Base-by-base conservation (phyloP, 2,113 vertebrate species). In the Turnix velox region DNA sequence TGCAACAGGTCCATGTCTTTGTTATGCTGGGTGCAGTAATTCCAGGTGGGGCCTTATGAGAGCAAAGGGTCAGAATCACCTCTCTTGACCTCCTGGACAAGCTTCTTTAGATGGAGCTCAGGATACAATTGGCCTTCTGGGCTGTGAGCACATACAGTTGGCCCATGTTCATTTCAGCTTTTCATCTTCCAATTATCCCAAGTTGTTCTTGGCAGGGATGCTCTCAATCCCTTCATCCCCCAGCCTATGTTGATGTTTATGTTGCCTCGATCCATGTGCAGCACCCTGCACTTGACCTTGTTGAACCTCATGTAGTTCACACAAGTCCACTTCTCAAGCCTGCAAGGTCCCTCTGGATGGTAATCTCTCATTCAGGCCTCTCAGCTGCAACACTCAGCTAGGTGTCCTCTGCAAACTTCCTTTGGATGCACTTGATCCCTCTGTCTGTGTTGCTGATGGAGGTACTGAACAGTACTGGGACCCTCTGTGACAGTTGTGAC, bases 91-190 rank as follows among this genome's bases (percentile, higher is more conserved):
- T 62, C 8, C 18, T 77, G 33, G 10, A 12, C 20, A 11, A 0
- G 0, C 10, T 73, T 7, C 54, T 68, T 23, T 24, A 7, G 28
- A 11, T 45, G 66, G 55, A 68, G 49, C 9, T 31, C 39, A 43
- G 39, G 27, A 52, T 14, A 7, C 0, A 0, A 31, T 33, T 31
- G 43, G 31, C 22, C 4, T 37, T n/a, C 57, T 49, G 72, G 63
- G 22, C 65, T 85, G 14, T 0, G 0, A 22, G n/a, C 2, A 3
- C 45, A 7, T 2, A 0, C 5, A 39, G 40, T n/a, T 3, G 6
- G 18, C 16, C 37, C 12, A 0, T 3, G 51, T 49, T 30, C 46
- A 55, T 45, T 49, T 30, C 46, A 55, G 20, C 35, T 2, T 3
- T 46, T 59, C 40, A 17, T 66, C 28, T 10, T 12, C 6, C 31